Evolutionary conservation across 2,113 vertebrate genomes (phyloP), one percentile per base, ranked within the genome.

Genomic region (Genyomyrus donnyi): DNA sequence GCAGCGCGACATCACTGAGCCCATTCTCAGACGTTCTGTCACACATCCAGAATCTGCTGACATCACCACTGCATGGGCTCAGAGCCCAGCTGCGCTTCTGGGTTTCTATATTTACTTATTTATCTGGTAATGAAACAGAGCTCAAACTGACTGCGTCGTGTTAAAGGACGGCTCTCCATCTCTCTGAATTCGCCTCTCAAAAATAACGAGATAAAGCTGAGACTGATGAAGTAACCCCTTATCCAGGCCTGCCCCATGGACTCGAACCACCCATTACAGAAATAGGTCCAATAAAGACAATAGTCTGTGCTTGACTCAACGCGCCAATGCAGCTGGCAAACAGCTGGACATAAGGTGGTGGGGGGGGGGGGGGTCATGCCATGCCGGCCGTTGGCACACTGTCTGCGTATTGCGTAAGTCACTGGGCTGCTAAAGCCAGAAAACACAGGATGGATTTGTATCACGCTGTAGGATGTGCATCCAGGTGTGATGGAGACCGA

Each of bases 31-130:
- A 92, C 92, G 88, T 91, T 91, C 91, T 90, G 90, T 93, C 93
- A 91, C 24, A 87, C 90, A 90, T 92, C 88, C 90, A 27, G 85
- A 27, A 93, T 93, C 90, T 89, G 90, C 92, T 95, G 94, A 95
- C 95, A 93, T 95, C 94, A 95, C 93, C 90, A 92, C 84, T 89
- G 87, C 27, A 50, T 93, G 91, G 90, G 91, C 91, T 92, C 92
- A 70, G 90, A 86, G 70, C 89, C 91, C 45, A 90, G 84, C 90
- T 90, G 92, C 91, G 92, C 91, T 94, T 94, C 93, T 93, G 52
- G 92, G 93, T 93, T 46, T n/a, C 31, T 31, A 13, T 53, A 83
- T 89, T 58, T 85, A 87, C 85, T 31, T 15, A 56, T 27, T 45
- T 77, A 45, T 56, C 46, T 80, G 62, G 13, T 49, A 39, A 10